Conservation (phyloP, 30 jellyfish, hydroid and myxozoan species). For the Clytia hemisphaerica region DNA sequence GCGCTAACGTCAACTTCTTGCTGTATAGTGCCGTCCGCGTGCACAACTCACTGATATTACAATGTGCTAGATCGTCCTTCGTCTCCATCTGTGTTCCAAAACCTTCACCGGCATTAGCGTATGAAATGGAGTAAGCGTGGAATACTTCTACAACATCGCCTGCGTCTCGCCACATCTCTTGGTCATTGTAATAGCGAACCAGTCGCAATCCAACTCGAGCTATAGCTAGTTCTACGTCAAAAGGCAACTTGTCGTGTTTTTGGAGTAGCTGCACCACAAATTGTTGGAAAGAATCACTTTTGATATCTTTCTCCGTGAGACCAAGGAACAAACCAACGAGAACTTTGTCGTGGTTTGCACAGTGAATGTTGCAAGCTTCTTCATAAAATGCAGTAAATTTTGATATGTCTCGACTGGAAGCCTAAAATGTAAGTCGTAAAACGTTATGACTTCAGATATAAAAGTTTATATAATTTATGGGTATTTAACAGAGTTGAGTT, state of each 20-base stretch:
- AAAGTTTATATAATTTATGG: too few relatives aligned
- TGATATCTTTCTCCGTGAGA: not conserved
- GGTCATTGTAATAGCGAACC: not conserved
- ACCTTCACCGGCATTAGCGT: not conserved
- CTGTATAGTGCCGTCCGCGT: too few relatives aligned
- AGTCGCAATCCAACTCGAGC: conserved; percentile 13
- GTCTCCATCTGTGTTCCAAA: conserved; percentile 15
- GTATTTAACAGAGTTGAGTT: too few relatives aligned
- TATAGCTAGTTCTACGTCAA: not conserved
- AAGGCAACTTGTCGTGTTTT: not conserved
- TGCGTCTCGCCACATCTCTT: not conserved
- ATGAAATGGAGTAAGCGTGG: not conserved
- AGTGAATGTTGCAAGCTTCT: not conserved
- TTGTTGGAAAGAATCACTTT: not conserved
- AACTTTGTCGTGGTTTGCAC: not conserved
- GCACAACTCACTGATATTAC: not conserved
- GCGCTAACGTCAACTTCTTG: too few relatives aligned
- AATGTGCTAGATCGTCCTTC: not conserved
- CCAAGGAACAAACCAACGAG: conserved; percentile 2
- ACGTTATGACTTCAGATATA: too few relatives aligned
- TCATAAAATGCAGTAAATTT: not conserved
- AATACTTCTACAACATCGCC: not conserved
- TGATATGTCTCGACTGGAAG: not conserved
- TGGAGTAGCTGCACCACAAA: not conserved
- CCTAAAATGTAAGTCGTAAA: too few relatives aligned